Conservation (phyloP, 2,888 invertebrate genomes). For the Girardia tigrina region DNA sequence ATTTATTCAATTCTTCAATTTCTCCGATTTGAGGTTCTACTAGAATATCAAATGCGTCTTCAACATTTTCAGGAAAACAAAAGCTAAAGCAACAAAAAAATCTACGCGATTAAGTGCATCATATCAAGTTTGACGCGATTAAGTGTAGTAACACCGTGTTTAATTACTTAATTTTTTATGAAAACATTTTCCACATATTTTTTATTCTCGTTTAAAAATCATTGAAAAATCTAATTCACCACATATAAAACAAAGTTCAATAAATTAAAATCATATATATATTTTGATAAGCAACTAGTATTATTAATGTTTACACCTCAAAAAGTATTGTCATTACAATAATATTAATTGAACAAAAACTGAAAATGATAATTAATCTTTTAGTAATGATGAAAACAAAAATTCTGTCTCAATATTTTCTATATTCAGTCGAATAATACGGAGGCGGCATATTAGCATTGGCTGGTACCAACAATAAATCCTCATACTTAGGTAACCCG, state of each 20-base stretch:
- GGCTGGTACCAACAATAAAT: conserved; percentile 31
- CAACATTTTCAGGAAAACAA: too few relatives aligned
- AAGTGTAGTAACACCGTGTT: too few relatives aligned
- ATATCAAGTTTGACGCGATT: too few relatives aligned
- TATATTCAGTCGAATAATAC: conserved; percentile 7
- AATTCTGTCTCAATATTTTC: neutral
- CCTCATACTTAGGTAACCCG: conserved; percentile 33
- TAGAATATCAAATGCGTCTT: too few relatives aligned
- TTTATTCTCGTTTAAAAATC: neutral
- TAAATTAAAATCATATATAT: neutral
- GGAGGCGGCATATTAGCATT: conserved; percentile 36
- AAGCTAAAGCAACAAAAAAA: too few relatives aligned
- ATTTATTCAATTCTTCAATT: too few relatives aligned
- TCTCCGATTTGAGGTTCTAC: too few relatives aligned
- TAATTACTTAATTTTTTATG: too few relatives aligned
- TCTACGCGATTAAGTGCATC: too few relatives aligned
- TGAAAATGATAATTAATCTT: neutral
- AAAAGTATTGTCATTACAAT: neutral
- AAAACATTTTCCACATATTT: too few relatives aligned
- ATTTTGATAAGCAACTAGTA: neutral
- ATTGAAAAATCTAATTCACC: neutral
- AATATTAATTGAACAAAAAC: neutral
- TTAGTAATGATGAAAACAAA: neutral
- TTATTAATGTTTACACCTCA: neutral
- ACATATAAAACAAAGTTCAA: neutral